Conservation (phyloP, 92 coral and sea anemone genomes). For the Bergia sp. region DNA sequence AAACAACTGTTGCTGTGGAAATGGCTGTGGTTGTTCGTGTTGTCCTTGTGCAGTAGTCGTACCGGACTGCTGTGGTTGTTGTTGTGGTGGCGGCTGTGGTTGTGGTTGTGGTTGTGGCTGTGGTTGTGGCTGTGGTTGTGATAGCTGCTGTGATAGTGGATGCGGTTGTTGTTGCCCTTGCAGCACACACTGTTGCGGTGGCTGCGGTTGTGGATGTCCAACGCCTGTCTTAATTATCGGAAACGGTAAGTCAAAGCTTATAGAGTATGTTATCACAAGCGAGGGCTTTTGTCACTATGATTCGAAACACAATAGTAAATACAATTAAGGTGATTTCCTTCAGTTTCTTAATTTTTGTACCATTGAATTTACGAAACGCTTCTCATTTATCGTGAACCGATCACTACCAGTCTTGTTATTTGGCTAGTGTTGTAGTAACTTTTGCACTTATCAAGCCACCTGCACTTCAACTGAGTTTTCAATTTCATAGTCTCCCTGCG, state of each 20-base stretch:
- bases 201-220: conserved; percentile 4
- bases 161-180: neutral
- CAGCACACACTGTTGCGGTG: neutral
- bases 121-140: neutral
- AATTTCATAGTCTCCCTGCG: no score
- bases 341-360: no score
- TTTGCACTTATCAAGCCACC: no score
- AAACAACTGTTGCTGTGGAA: neutral
- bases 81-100: neutral
- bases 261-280: neutral
- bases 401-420: no score
- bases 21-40: conserved; percentile 14
- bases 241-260: conserved; percentile 15
- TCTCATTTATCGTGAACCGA: no score
- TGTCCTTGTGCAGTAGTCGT: conserved; percentile 36
- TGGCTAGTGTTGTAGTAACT: no score
- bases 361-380: no score
- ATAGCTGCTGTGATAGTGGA: neutral
- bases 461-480: no score
- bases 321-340: no score
- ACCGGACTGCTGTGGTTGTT: conserved; percentile 32
- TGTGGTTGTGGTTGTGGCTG: neutral
- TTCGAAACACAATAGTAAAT: no score
- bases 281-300: neutral
- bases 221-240: conserved; percentile 14